A percentile compares a stretch with the other conserved stretches of the same genome.
These are phyloP conservation scores for Microplitis mediator DNA, from an alignment of 1,140 invertebrate genomes.

Conservation along the genomic window DNA sequence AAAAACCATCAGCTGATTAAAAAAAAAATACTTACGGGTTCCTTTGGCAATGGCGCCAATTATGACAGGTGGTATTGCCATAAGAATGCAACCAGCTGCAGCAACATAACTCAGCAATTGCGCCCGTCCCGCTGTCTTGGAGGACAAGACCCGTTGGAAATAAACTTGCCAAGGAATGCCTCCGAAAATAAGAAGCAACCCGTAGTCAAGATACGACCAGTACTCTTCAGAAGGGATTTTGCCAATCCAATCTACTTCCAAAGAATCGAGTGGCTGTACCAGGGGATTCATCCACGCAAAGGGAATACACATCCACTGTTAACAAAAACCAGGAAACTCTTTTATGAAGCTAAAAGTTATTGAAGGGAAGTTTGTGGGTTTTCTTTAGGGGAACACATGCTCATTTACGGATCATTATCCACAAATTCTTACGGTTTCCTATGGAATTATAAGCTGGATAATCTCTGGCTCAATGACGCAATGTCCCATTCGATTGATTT, in stretches of 20 bases:
- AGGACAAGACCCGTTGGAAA: slow-evolving; percentile 96
- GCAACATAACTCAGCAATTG: slow-evolving; percentile 97
- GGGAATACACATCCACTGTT: slow-evolving; percentile 93
- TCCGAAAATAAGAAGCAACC: slow-evolving; percentile 90
- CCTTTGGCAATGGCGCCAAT: slow-evolving; percentile 96
- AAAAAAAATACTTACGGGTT: slow-evolving; percentile 73
- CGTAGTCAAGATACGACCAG: slow-evolving; percentile 89
- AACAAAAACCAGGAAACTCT: neutral
- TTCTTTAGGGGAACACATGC: neutral
- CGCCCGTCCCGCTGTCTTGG: slow-evolving; percentile 89
- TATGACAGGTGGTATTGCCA: slow-evolving; percentile 95
- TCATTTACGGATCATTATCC: neutral
- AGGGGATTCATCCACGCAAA: slow-evolving; percentile 89
- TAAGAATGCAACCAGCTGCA: slow-evolving; percentile 90
- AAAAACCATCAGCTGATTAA: neutral
- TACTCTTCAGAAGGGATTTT: slow-evolving; percentile 73
- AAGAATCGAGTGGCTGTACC: slow-evolving; percentile 77
- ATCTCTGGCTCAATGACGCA: neutral
- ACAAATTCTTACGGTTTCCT: neutral
- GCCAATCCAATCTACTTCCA: slow-evolving; percentile 92
- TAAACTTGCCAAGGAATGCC: slow-evolving; percentile 99
- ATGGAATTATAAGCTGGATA: too few relatives aligned
- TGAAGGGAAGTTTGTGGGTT: neutral
- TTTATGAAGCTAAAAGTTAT: slow-evolving; percentile 1
- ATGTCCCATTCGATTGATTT: too few relatives aligned